Evolutionary conservation across 2,113 vertebrate species (phyloP).

Genomic region (Eublepharis macularius): DNA sequence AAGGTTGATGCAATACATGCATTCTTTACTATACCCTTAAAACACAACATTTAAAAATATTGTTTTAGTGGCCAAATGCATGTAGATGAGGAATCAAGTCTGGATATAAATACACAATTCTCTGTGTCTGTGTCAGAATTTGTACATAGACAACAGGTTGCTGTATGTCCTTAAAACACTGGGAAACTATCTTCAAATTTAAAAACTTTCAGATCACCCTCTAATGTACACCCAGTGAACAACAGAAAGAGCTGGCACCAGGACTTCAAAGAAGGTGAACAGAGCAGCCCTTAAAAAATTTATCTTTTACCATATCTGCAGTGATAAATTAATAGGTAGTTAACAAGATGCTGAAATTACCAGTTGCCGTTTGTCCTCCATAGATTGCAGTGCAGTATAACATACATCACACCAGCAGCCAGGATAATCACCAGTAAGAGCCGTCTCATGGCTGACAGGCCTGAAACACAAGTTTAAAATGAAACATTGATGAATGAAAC

Average conservation of each 20-base stretch:
- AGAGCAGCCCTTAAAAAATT: not conserved
- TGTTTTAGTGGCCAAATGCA: no score
- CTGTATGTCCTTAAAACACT: no score
- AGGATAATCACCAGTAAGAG: slow-evolving; percentile 62
- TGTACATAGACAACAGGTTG: no score
- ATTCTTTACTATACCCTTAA: no score
- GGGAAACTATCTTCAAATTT: no score
- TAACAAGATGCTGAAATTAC: slow-evolving; percentile 44
- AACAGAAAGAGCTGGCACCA: not conserved
- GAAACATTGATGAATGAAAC: not conserved
- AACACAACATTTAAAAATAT: no score
- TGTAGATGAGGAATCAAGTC: no score
- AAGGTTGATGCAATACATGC: no score
- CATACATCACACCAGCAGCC: slow-evolving; percentile 68
- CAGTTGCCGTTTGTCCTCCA: slow-evolving; percentile 66
- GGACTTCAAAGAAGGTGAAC: not conserved
- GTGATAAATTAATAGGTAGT: not conserved
- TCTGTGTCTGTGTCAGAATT: no score
- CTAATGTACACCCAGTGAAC: not conserved
- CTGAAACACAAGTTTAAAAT: slow-evolving; percentile 47
- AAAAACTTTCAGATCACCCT: no score
- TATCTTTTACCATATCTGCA: not conserved
- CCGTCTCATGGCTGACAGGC: slow-evolving; percentile 64
- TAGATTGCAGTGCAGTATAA: slow-evolving; percentile 65
- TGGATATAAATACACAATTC: no score